Evolutionary conservation across 2,113 vertebrate genomes (phyloP), one percentile per base, ranked within the genome.

Genomic region (Pelusios castaneus): DNA sequence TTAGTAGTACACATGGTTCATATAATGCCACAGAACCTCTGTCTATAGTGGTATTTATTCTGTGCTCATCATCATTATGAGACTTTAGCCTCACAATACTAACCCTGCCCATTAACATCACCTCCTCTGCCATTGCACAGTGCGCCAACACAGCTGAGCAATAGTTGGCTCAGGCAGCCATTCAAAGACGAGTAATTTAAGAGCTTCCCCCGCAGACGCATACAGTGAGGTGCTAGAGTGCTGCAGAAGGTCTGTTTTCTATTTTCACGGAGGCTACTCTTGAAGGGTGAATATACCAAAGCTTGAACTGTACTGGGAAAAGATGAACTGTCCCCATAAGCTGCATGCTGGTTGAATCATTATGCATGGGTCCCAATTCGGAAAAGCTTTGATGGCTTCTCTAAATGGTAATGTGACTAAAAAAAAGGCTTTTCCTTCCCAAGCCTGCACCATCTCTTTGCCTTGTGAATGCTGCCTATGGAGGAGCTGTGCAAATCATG

Each of bases 21-120:
- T 81, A 83, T 95, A 95, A 96, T 88, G 92, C 60, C 91, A 92
- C 79, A 85, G 80, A 87, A 84, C 67, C 81, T 92, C 91, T 67
- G 38, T 82, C 76, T 89, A 55, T 17, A 63, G 31, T 55, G 54
- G 70, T 87, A 87, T 88, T 93, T 94, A 90, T 91, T 38, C 34
- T 81, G 51, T 76, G 95, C 82, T 89, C 89, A 56, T 91, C 95
- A 79, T 55, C 70, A 41, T 73, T 41, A 41, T 0, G 14, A 22
- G 67, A 73, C 41, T 41, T 73, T 89, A 87, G 41, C 51, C 21
- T 92, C 80, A 17, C 58, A 45, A 78, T 88, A 88, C 49, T 12
- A 14, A 31, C 17, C 47, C 22, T n/a, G 77, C 47, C 51, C 51
- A 51, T 51, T 51, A 51, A 51, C 51, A 13, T 14, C 13, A 51